Base-by-base conservation (phyloP, 1,140 invertebrate species). In the Scaptomyza pallida region DNA sequence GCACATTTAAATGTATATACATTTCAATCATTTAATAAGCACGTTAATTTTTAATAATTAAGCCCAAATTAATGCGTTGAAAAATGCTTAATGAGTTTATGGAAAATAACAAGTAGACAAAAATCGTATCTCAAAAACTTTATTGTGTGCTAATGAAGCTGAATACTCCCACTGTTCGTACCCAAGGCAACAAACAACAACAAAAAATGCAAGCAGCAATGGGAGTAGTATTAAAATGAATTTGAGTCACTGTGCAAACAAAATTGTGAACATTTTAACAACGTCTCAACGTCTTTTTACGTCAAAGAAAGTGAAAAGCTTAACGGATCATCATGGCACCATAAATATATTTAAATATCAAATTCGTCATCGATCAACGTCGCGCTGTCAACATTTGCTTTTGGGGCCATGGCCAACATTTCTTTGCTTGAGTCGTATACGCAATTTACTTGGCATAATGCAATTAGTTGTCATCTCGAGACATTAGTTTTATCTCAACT, bases 101-200 rank as follows among this genome's bases (percentile, higher is more conserved):
- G 61, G 62, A 62, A 67, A 80, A 75, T 52, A 44, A 61, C 75
- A 61, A 78, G 79, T 70, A 64, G 70, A 74, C 57, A 52, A 43
- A 23, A 17, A 37, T 45, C 17, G 16, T 47, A 60, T 72, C 52
- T 48, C 35, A 33, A 45, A 50, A 47, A 23, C 65, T 77, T 78
- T 75, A 86, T 86, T 86, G 81, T 86, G 81, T 86, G 81, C 81
- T 88, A 86, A 86, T 88, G 43, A 88, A 73, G 61, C 48, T 60
- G 10, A 70, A 75, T 64, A 81, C 77, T 86, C 81, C 82, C 81
- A 86, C 54, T 68, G 19, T 54, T 19, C 44, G 40, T 44, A 60
- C 43, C 16, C 26, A n/a, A 41, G 40, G 37, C 30, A 33, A 40
- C 30, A 40, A 13, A 48, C 30, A 15, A 61, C 64, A 82, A 82